A percentile compares a stretch with the other conserved stretches of the same genome.
Conservation (phyloP, 2,888 invertebrate genomes). For the Altica lythri region DNA sequence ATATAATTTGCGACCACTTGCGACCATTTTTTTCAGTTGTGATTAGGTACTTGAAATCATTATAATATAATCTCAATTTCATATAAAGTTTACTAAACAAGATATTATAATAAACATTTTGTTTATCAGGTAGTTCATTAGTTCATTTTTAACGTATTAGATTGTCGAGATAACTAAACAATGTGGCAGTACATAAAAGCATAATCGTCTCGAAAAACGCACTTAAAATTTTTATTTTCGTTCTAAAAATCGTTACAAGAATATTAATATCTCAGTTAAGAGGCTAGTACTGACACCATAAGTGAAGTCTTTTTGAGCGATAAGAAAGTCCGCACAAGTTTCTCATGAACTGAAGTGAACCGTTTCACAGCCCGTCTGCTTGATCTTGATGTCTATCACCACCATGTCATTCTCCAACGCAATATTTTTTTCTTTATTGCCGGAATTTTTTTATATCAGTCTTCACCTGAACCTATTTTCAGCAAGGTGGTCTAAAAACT, state of each 20-base stretch:
- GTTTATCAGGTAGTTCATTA: too few relatives aligned
- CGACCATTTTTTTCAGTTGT: too few relatives aligned
- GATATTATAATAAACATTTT: too few relatives aligned
- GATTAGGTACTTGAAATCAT: too few relatives aligned
- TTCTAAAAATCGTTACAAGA: constrained; percentile 49
- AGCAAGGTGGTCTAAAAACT: constrained; percentile 16
- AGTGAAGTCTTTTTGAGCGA: constrained; percentile 48
- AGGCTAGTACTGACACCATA: constrained; percentile 48
- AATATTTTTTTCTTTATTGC: constrained; percentile 40
- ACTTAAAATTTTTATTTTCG: constrained; percentile 32
- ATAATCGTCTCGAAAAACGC: constrained; percentile 24
- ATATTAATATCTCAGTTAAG: constrained; percentile 47
- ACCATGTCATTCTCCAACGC: too few relatives aligned
- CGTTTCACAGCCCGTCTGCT: constrained; percentile 50
- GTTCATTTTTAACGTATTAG: too few relatives aligned
- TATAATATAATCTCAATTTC: too few relatives aligned
- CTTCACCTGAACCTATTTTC: constrained; percentile 12
- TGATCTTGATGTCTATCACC: constrained; percentile 50
- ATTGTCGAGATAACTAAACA: too few relatives aligned
- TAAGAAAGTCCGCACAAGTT: constrained; percentile 49
- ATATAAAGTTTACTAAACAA: too few relatives aligned
- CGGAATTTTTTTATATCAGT: constrained; percentile 22
- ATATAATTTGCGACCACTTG: too few relatives aligned
- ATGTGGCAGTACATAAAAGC: too few relatives aligned
- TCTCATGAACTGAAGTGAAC: constrained; percentile 51